These are phyloP conservation scores for Polietes domitor DNA, from an alignment of 2,888 invertebrate genomes.

Conservation along the genomic window DNA sequence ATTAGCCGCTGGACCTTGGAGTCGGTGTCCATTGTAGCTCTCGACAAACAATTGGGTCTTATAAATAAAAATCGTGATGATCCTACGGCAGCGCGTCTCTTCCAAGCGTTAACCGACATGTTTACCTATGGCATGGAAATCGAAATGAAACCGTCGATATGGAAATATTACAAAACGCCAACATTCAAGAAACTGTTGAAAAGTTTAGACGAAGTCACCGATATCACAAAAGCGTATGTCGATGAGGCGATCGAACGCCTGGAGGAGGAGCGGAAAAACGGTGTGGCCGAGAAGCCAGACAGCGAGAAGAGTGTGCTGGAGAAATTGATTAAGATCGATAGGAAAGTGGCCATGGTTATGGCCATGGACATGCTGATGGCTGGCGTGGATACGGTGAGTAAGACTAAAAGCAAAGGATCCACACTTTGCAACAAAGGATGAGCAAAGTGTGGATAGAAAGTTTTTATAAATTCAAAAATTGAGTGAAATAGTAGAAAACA, in stretches of 20 bases:
- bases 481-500: too few relatives aligned
- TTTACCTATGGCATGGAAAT: slow-evolving; percentile 67
- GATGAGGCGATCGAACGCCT: slow-evolving; percentile 76
- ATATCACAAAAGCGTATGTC: slow-evolving; percentile 75
- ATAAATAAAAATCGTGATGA: slow-evolving; percentile 67
- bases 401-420: too few relatives aligned
- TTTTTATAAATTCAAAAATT: too few relatives aligned
- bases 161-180: slow-evolving; percentile 71
- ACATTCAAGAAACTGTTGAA: slow-evolving; percentile 71
- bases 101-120: slow-evolving; percentile 64
- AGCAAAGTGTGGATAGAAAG: too few relatives aligned
- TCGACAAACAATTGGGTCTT: slow-evolving; percentile 78
- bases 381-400: slow-evolving; percentile 87
- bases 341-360: slow-evolving; percentile 85
- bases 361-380: slow-evolving; percentile 87
- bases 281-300: slow-evolving; percentile 68
- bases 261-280: slow-evolving; percentile 59
- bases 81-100: slow-evolving; percentile 68
- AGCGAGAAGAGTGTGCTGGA: slow-evolving; percentile 84
- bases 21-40: slow-evolving; percentile 80
- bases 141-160: slow-evolving; percentile 72
- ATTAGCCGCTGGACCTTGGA: slow-evolving; percentile 84
- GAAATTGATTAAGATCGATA: slow-evolving; percentile 84
- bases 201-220: slow-evolving; percentile 71
- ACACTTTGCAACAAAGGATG: too few relatives aligned